phyloP scores from a whole-genome alignment of 2,113 vertebrate genomes.

The Carlito syrichta region DNA sequence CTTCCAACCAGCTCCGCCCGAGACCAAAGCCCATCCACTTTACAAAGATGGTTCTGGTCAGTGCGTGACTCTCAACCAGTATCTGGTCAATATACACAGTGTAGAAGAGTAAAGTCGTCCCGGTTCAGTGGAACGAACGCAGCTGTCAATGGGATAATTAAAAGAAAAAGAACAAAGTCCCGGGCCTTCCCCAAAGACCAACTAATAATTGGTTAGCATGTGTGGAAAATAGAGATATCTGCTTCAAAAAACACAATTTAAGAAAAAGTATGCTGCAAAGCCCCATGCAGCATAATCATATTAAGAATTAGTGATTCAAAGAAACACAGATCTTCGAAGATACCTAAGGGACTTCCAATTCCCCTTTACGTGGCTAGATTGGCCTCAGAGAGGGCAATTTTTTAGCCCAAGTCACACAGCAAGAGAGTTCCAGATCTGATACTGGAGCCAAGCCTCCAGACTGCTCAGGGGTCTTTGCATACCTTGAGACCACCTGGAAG shows the following conservation, averaged over 20 bases:
- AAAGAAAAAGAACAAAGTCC: conserved; percentile 32
- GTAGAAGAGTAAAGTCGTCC: not conserved
- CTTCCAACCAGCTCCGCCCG: not conserved
- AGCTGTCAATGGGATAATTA: not conserved
- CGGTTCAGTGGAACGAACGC: not conserved
- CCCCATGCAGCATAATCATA: not conserved
- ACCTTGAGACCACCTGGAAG: not conserved
- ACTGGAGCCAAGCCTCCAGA: not conserved
- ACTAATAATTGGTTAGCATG: not conserved
- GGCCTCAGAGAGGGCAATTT: not conserved
- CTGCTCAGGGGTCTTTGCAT: not conserved
- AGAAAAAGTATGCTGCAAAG: not conserved
- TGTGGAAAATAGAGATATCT: not conserved
- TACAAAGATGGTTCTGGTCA: not conserved
- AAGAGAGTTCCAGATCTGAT: not conserved
- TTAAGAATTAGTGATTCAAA: not conserved
- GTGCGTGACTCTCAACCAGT: not conserved
- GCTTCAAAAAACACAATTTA: conserved; percentile 21
- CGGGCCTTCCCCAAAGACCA: not conserved
- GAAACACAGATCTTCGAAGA: not conserved
- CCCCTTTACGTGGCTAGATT: not conserved
- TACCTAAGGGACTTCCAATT: not conserved
- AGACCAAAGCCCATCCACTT: not conserved
- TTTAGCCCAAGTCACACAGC: not conserved
- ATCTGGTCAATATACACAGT: not conserved